Evolutionary conservation across 2,888 invertebrate species (phyloP).

Genomic region (Agrilus mali): DNA sequence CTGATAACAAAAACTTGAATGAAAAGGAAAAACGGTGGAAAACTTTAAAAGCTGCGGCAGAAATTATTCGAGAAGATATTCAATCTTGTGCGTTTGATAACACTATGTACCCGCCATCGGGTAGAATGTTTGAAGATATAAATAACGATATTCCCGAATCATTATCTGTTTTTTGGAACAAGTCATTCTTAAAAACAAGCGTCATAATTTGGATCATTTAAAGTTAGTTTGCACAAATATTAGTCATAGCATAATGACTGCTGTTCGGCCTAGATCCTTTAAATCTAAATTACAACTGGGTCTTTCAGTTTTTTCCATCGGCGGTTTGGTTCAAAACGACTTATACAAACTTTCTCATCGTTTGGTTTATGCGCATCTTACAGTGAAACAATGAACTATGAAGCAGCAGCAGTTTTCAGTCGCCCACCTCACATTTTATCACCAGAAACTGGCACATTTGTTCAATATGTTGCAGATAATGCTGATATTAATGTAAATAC

Average conservation of each 20-base stretch:
- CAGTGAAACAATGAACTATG: constrained; percentile 16
- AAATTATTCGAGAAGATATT: constrained; percentile 11
- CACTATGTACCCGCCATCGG: constrained; percentile 16
- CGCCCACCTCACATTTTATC: constrained; percentile 16
- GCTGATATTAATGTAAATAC: constrained; percentile 23
- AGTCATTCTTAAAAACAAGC: constrained; percentile 4
- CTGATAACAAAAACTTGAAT: constrained; percentile 18
- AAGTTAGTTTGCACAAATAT: constrained; percentile 2
- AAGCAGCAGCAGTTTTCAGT: constrained; percentile 16
- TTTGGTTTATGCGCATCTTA: constrained; percentile 17
- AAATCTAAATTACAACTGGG: constrained; percentile 6
- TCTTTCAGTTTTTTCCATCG: constrained; percentile 10
- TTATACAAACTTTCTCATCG: constrained; percentile 14
- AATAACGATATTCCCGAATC: constrained; percentile 2
- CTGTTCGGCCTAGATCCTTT: constrained; percentile 1
- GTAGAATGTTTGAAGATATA: constrained; percentile 8
- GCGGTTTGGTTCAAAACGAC: constrained; percentile 15
- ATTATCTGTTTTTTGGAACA: constrained; percentile 2
- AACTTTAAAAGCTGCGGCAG: constrained; percentile 14
- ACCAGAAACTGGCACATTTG: constrained; percentile 16
- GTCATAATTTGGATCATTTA: neutral
- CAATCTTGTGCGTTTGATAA: constrained; percentile 9
- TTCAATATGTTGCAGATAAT: constrained; percentile 22
- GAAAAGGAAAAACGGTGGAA: constrained; percentile 18
- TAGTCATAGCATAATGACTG: constrained; percentile 7